These are phyloP conservation scores for Timema cristinae DNA, from an alignment of 2,888 invertebrate genomes.

Conservation along the genomic window DNA sequence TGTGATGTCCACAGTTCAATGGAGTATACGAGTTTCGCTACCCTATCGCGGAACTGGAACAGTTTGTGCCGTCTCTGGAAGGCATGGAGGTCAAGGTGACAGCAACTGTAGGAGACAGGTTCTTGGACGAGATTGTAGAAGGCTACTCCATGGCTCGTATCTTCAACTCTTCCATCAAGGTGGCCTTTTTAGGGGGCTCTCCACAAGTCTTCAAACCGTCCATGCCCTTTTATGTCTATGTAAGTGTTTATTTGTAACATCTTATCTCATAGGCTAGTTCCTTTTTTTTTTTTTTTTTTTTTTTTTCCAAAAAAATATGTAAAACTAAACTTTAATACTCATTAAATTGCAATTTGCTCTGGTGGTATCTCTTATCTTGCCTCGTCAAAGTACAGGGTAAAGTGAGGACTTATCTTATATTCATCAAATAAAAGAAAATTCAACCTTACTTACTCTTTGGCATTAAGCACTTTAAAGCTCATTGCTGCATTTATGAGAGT, in stretches of 20 bases:
- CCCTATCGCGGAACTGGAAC: conserved; percentile 73
- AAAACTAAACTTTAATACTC: too few species aligned
- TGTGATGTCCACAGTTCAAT: conserved; percentile 60
- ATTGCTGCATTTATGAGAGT: too few species aligned
- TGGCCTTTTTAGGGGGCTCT: conserved; percentile 82
- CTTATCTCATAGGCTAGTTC: neutral
- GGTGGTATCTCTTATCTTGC: neutral
- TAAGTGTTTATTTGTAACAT: conserved; percentile 46
- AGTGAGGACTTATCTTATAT: neutral
- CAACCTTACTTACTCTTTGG: too few species aligned
- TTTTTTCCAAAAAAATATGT: too few species aligned
- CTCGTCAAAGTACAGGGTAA: neutral
- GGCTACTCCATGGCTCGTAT: conserved; percentile 85
- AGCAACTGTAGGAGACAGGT: conserved; percentile 83
- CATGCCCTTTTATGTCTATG: conserved; percentile 84
- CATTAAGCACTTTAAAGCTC: too few species aligned
- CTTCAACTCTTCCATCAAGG: conserved; percentile 78
- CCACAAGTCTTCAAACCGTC: conserved; percentile 94
- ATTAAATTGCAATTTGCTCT: too few species aligned
- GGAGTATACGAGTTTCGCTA: conserved; percentile 85
- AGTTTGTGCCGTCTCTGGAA: conserved; percentile 61
- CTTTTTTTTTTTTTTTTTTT: too few species aligned
- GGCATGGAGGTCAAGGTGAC: conserved; percentile 79
- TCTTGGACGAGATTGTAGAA: conserved; percentile 77
- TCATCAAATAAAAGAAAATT: neutral